A percentile compares a stretch with the other conserved stretches of the same genome.
phyloP scores from a whole-genome alignment of 2,113 vertebrate genomes.

The Petromus typicus region DNA sequence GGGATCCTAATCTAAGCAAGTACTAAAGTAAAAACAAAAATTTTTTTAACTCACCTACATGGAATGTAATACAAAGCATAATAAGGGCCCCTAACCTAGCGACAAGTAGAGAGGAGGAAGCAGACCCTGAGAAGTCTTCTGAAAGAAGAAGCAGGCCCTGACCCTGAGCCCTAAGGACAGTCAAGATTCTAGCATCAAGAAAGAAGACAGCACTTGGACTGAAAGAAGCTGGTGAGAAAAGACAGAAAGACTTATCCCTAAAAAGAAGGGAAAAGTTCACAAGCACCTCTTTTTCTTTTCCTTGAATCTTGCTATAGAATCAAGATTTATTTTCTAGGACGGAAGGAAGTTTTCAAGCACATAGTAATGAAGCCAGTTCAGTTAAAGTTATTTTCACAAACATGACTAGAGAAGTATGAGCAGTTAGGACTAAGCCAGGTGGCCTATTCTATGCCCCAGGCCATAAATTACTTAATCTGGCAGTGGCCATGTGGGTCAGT shows the following conservation, averaged over 20 bases:
- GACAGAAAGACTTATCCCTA: neutral
- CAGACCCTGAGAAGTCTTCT: neutral
- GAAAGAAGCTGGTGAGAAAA: neutral
- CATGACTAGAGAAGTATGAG: neutral
- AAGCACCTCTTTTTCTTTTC: neutral
- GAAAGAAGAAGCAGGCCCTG: neutral
- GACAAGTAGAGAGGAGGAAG: neutral
- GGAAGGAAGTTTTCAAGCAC: neutral
- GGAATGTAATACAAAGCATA: neutral
- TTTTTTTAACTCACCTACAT: neutral
- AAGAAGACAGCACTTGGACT: neutral
- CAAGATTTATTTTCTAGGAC: neutral
- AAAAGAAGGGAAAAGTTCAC: neutral
- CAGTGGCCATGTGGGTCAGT: neutral
- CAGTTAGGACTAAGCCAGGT: neutral
- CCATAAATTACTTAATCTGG: neutral
- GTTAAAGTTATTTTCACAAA: neutral
- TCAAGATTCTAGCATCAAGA: neutral
- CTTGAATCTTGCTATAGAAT: neutral
- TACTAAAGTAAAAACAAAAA: neutral
- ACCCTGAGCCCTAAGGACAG: neutral
- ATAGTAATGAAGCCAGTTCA: neutral
- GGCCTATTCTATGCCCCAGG: neutral
- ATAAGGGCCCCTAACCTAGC: neutral
- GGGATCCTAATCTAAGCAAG: neutral